Evolutionary conservation across 2,113 vertebrate species (phyloP), one percentile per base, ranked within the genome.

Genomic region (Dromas ardeola): DNA sequence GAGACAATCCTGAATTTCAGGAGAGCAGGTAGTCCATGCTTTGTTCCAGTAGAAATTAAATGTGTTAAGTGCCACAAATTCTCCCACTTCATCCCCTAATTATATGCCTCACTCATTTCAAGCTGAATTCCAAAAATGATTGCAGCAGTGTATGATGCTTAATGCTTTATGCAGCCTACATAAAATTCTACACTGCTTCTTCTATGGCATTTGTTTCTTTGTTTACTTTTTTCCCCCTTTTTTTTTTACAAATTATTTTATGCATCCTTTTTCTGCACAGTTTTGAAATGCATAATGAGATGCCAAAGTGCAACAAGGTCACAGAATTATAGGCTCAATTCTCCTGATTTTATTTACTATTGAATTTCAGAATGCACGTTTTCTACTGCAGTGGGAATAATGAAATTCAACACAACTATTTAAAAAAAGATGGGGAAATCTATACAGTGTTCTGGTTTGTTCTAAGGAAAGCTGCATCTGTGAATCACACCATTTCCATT

Each of bases 371-470:
- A 95, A 83, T 15, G 8, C 9, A 13, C 29, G 45, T 90, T 93
- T 97, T 86, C 71, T 85, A 10, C 73, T 81, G 67, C 78, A 15
- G 13, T 61, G 25, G 78, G 71, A 95, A 93, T 72, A 94, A 91
- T 58, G 36, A 45, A 76, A 88, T 52, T 92, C 62, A 72, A 63
- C n/a, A 76, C 47, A 91, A 80, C 29, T 82, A 53, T 49, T 88
- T 53, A 1, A 10, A 83, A 86, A 52, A 73, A 76, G 4, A 69
- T 49, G 32, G 6, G 58, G 34, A 96, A 91, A 91, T 90, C n/a
- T 88, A 42, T 49, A 58, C 19, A 80, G 20, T 38, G 11, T 93
- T 95, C 43, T 86, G 25, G 0, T 88, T 93, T 91, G 43, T 82
- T 91, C 92, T 85, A 77, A 77, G 63, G 58, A 95, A 88, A 88